A percentile compares a stretch with the other conserved stretches of the same genome.
phyloP scores from a whole-genome alignment of 2,888 invertebrate species.

The Leptura quadrifasciata region DNA sequence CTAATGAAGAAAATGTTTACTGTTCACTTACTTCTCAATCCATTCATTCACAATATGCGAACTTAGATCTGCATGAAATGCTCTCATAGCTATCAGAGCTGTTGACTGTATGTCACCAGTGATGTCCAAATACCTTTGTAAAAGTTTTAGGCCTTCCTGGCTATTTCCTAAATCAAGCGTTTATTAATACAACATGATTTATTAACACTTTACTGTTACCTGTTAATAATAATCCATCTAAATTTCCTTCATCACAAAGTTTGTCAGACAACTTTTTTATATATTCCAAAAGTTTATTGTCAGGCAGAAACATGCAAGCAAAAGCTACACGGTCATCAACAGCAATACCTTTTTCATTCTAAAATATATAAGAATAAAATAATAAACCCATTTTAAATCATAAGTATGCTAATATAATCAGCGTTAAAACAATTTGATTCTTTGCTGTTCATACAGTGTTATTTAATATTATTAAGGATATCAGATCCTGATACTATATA shows the following conservation, averaged over 20 bases:
- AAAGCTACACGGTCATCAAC: constrained; percentile 94
- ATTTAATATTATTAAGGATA: too few species aligned
- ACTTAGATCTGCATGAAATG: constrained; percentile 83
- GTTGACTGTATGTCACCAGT: constrained; percentile 95
- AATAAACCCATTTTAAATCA: too few species aligned
- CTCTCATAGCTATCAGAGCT: constrained; percentile 86
- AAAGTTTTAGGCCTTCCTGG: constrained; percentile 84
- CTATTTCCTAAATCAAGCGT: constrained; percentile 78
- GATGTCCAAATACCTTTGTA: constrained; percentile 90
- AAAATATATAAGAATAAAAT: constrained; percentile 61
- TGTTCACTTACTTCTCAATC: constrained; percentile 78
- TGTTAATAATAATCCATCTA: constrained; percentile 90
- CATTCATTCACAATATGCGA: constrained; percentile 80
- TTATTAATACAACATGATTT: neutral
- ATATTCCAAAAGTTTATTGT: constrained; percentile 86
- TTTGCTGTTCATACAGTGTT: too few species aligned
- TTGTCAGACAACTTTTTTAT: constrained; percentile 82
- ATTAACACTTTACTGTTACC: constrained; percentile 72
- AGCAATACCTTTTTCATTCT: constrained; percentile 90
- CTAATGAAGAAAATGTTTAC: neutral
- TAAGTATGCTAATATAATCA: too few species aligned
- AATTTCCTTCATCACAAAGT: constrained; percentile 85
- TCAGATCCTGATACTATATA: too few species aligned
- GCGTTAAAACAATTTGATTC: too few species aligned
- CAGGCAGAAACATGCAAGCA: constrained; percentile 90